These are phyloP conservation scores for Dallia pectoralis DNA, from an alignment of 2,797 vertebrate species.

Conservation along the genomic window DNA sequence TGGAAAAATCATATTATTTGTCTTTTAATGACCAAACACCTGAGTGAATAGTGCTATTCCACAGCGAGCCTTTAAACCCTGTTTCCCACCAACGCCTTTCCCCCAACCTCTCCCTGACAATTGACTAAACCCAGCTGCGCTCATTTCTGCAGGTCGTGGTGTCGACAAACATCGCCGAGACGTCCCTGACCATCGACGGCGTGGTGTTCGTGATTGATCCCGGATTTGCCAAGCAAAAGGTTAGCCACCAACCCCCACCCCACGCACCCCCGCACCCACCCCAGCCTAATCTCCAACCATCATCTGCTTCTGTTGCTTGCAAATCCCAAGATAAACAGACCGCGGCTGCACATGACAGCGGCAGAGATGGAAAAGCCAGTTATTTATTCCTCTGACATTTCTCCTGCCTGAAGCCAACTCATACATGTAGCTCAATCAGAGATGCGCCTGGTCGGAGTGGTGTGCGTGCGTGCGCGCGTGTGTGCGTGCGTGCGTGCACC, in stretches of 20 bases:
- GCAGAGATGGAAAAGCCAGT: constrained; percentile 71
- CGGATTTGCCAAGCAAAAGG: constrained; percentile 99
- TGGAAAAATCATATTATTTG: too few species aligned
- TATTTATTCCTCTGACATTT: constrained; percentile 80
- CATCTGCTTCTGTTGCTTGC: constrained; percentile 69
- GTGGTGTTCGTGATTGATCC: constrained; percentile 99
- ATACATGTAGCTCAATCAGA: constrained; percentile 57
- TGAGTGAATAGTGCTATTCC: background rate
- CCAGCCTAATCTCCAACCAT: constrained; percentile 67
- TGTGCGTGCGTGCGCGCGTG: constrained; percentile 13
- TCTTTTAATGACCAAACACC: background rate
- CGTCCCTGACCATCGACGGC: constrained; percentile 94
- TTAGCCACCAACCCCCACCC: constrained; percentile 58
- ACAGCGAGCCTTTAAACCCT: background rate
- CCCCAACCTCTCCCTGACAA: constrained; percentile 22
- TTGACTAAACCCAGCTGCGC: constrained; percentile 32
- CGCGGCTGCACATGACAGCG: constrained; percentile 62
- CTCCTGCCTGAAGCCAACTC: constrained; percentile 67
- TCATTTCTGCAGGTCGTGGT: constrained; percentile 86
- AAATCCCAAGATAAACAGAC: constrained; percentile 75
- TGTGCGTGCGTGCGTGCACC: background rate
- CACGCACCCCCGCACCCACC: constrained; percentile 28
- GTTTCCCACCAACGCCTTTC: background rate
- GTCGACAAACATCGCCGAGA: constrained; percentile 98
- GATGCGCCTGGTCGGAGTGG: constrained; percentile 47